phyloP scores from a whole-genome alignment of 2,888 invertebrate species.

The Thumatha senex region DNA sequence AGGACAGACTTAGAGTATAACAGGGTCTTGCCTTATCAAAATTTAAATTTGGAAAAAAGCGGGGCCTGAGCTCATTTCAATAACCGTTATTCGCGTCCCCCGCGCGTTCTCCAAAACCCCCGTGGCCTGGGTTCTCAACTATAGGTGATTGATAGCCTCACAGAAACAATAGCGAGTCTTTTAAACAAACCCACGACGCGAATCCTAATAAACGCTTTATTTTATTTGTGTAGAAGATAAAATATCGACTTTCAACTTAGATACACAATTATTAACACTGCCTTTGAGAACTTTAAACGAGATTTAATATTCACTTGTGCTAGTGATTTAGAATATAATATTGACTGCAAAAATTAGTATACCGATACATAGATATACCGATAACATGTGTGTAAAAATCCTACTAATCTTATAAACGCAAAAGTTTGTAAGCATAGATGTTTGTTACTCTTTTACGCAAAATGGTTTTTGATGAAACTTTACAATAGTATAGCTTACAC shows the following conservation, averaged over 20 bases:
- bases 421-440: too few relatives aligned
- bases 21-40: constrained; percentile 82
- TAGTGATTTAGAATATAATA: constrained; percentile 39
- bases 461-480: too few relatives aligned
- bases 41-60: constrained; percentile 83
- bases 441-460: too few relatives aligned
- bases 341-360: too few relatives aligned
- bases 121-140: constrained; percentile 52
- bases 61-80: constrained; percentile 80
- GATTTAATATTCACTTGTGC: constrained; percentile 47
- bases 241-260: constrained; percentile 72
- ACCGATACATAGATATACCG: too few relatives aligned
- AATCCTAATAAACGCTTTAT: constrained; percentile 82
- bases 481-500: too few relatives aligned
- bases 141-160: constrained; percentile 78
- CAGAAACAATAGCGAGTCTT: constrained; percentile 78
- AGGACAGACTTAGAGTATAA: constrained; percentile 75
- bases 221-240: constrained; percentile 78
- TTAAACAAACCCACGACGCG: constrained; percentile 70
- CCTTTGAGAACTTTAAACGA: constrained; percentile 59
- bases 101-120: constrained; percentile 40
- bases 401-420: too few relatives aligned
- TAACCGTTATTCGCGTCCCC: constrained; percentile 78
- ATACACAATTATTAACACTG: constrained; percentile 65
- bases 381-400: too few relatives aligned